phyloP scores from a whole-genome alignment of 2,113 vertebrate genomes.

The Peucedramus taeniatus region DNA sequence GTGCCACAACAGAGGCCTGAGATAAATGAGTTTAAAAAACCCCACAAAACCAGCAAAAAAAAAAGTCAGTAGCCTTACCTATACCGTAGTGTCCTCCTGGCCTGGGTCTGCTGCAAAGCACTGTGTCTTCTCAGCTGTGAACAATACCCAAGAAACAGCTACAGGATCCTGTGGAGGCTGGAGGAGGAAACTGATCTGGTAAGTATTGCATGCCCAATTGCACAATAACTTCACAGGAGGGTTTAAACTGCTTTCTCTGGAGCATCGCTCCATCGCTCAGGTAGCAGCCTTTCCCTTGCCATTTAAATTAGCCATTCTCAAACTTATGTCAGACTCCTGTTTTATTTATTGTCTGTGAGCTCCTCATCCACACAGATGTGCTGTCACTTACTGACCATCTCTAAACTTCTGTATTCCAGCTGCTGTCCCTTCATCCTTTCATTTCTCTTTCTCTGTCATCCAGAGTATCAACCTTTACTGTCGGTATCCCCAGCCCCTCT shows the following conservation, averaged over 20 bases:
- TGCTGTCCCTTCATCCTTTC: not conserved
- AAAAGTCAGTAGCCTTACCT: not conserved
- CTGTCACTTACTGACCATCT: not conserved
- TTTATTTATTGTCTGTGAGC: not conserved
- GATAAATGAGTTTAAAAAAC: not conserved
- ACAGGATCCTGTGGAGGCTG: conserved; percentile 5
- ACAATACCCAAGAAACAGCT: not conserved
- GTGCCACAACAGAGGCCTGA: not conserved
- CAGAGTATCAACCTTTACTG: not conserved
- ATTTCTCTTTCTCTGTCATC: not conserved
- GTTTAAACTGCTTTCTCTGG: not conserved
- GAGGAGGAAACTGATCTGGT: conserved; percentile 17
- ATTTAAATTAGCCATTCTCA: not conserved
- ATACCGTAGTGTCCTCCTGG: not conserved
- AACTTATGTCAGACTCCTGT: not conserved
- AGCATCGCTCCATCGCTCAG: not conserved
- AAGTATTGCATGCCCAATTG: conserved; percentile 56
- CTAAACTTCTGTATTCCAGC: not conserved
- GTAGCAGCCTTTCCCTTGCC: not conserved
- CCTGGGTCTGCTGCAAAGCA: not conserved
- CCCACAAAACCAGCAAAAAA: not conserved
- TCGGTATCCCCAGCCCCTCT: not conserved
- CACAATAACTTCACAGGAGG: not conserved
- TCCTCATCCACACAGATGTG: not conserved
- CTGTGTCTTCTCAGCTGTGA: conserved; percentile 2